phyloP scores from a whole-genome alignment of 2,113 vertebrate genomes.

The Otis tarda region DNA sequence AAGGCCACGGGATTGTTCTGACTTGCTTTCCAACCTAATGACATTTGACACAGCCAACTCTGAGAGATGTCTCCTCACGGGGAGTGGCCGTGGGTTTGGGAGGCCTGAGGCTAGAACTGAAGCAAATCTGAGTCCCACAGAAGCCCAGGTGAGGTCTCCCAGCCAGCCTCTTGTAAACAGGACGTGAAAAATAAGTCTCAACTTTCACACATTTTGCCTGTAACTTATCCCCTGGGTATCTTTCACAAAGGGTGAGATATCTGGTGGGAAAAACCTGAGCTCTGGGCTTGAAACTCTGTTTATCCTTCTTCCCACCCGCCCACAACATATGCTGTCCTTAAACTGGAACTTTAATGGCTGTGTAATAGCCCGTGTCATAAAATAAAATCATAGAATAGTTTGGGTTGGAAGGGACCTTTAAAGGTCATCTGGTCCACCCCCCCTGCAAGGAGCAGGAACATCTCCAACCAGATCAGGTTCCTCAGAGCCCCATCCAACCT shows the following conservation, averaged over 20 bases:
- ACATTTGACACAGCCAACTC: not conserved
- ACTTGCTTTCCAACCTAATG: constrained; percentile 7
- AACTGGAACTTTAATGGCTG: not conserved
- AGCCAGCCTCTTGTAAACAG: not conserved
- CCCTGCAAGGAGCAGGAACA: too few species aligned
- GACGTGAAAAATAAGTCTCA: constrained; percentile 20
- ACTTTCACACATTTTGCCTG: not conserved
- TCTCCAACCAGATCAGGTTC: too few species aligned
- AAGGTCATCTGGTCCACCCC: too few species aligned
- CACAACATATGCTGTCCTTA: not conserved
- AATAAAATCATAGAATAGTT: too few species aligned
- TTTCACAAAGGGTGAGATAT: constrained; percentile 1
- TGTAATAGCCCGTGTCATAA: not conserved
- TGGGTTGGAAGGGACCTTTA: too few species aligned
- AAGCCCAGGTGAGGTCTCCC: not conserved
- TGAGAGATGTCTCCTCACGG: not conserved
- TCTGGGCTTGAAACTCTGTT: constrained; percentile 3
- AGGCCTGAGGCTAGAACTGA: not conserved
- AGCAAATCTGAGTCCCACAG: not conserved
- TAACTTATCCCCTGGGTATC: not conserved
- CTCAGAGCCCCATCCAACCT: too few species aligned
- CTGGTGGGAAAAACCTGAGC: not conserved
- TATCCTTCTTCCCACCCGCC: not conserved
- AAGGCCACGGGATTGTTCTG: constrained; percentile 15
- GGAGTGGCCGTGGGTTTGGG: not conserved